phyloP scores from a whole-genome alignment of 2,113 vertebrate species.

The Aphelocoma coerulescens region DNA sequence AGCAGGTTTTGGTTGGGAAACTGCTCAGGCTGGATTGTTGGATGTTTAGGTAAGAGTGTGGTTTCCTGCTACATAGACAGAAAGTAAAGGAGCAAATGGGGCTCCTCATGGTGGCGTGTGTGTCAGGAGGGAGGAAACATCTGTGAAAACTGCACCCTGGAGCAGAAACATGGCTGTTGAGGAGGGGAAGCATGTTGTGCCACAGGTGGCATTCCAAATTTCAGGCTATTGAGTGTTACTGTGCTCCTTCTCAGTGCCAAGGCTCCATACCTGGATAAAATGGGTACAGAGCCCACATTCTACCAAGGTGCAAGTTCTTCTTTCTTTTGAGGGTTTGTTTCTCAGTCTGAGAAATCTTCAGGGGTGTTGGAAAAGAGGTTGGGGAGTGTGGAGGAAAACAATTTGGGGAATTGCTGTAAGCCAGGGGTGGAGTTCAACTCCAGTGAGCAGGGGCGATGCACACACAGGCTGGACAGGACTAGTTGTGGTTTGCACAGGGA shows the following conservation, averaged over 20 bases:
- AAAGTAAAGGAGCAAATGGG: background rate
- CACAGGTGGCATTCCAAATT: background rate
- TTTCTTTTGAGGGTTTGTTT: background rate
- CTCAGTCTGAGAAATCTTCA: background rate
- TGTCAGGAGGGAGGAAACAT: background rate
- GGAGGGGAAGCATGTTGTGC: background rate
- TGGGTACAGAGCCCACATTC: accelerated
- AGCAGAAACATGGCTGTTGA: background rate
- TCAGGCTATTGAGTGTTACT: background rate
- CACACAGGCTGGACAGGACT: background rate
- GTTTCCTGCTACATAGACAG: background rate
- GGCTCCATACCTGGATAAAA: accelerated
- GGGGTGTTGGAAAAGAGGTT: background rate
- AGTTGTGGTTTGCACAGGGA: background rate
- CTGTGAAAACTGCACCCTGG: background rate
- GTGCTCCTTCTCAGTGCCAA: background rate
- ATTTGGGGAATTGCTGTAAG: background rate
- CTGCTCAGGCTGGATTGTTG: background rate
- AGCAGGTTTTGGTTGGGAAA: background rate
- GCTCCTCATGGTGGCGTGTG: accelerated
- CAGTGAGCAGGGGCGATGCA: background rate
- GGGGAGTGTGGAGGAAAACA: background rate
- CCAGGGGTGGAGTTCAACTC: background rate
- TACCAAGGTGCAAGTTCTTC: background rate
- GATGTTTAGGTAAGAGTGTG: background rate